Evolutionary conservation across 2,888 invertebrate genomes (phyloP).

Genomic region (Merodon equestris): DNA sequence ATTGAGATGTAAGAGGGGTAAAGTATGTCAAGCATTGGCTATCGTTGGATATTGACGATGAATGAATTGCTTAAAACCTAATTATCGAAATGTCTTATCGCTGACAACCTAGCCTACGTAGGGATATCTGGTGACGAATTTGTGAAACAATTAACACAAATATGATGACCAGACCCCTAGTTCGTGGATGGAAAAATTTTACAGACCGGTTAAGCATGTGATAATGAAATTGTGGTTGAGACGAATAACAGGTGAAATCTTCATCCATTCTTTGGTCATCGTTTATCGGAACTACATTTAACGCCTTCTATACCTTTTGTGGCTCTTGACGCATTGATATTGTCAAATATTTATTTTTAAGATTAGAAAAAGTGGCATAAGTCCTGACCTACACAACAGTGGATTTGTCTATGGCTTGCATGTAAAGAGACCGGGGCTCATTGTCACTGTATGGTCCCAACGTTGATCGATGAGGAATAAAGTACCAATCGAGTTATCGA

Average conservation of each 20-base stretch:
- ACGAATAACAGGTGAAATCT: constrained; percentile 6
- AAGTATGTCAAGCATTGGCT: no score
- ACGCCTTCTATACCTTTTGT: constrained; percentile 14
- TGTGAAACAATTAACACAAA: background rate
- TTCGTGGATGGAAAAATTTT: constrained; percentile 21
- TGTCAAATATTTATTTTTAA: constrained; percentile 25
- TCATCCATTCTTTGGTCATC: constrained; percentile 2
- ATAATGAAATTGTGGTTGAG: constrained; percentile 19
- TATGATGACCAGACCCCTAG: background rate
- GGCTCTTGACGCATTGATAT: background rate
- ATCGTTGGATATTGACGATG: no score
- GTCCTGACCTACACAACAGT: constrained; percentile 37
- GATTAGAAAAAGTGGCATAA: constrained; percentile 36
- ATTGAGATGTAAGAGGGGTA: no score
- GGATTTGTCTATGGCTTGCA: constrained; percentile 13
- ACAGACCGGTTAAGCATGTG: constrained; percentile 10
- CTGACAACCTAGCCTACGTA: constrained; percentile 1
- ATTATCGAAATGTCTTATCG: background rate
- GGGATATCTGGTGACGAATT: background rate
- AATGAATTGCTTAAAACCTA: no score
- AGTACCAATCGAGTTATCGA: no score
- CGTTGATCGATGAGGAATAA: no score
- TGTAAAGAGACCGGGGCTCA: no score
- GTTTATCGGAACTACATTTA: background rate
- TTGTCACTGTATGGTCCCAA: no score